Evolutionary conservation across 2,888 invertebrate species (phyloP), one percentile per base, ranked within the genome.

Genomic region (Electrophaes corylata): DNA sequence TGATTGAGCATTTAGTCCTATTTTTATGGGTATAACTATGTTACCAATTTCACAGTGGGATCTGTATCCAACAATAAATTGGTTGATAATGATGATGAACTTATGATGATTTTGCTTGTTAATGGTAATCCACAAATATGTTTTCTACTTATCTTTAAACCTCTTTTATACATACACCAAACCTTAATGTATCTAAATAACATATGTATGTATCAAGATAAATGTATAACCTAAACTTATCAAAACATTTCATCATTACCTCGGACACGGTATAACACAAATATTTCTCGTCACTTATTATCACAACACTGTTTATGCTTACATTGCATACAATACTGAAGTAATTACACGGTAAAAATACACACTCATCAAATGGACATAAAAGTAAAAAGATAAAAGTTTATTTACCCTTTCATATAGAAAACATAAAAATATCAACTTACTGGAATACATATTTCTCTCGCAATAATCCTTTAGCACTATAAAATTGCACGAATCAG

Each of bases 361-460:
- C 16, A 10, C 23, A 47, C 37, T 12, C 18, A 5, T 45, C 44
- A 45, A 16, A 31, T 16, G 11, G 20, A 29, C 45, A 49, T 39
- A 49, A 37, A 49, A 40, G 8, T 16, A 31, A 44, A 12, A 16
- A 29, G 49, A 49, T 51, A 44, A 51, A 23, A 44, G 50, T 44
- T 44, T 52, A 29, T 44, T 43, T 44, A 52, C 44, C 39, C n/a
- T 31, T 8, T 12, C 20, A n/a, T n/a, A n/a, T 41, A 41, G 20
- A 20, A 14, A 37, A 16, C 1, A 41, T 23, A 43, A 12, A 26
- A 43, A 53, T 39, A 43, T 37, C 12, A 16, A 73, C 77, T 78
- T 66, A 77, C 78, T 76, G 5, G 76, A 70, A 72, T 75, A 74
- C 78, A 78, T 78, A 62, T 45, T 39, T n/a, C 37, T 26, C 11